phyloP scores from a whole-genome alignment of 2,797 vertebrate genomes.

The Arremon aurantiirostris region DNA sequence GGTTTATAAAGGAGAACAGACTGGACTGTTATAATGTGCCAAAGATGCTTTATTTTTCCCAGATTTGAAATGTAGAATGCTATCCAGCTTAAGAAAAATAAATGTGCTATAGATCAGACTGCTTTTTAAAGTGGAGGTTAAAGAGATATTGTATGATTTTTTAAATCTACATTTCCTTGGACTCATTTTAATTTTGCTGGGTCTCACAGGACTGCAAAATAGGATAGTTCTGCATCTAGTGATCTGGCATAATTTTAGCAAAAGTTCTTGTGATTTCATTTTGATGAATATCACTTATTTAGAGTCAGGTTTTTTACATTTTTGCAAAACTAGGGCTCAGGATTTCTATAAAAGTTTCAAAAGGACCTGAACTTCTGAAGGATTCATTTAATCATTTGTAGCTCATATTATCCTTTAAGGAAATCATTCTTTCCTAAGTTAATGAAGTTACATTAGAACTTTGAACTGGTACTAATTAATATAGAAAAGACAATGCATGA shows the following conservation, averaged over 20 bases:
- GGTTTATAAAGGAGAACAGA: not conserved
- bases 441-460: conserved; percentile 2
- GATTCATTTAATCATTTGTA: not conserved
- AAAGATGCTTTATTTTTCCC: not conserved
- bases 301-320: not conserved
- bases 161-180: not conserved
- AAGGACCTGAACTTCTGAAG: not conserved
- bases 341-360: not conserved
- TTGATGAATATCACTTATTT: not conserved
- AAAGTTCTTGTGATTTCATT: not conserved
- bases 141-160: not conserved
- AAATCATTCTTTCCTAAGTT: not conserved
- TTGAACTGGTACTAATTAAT: not conserved
- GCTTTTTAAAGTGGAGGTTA: not conserved
- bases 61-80: not conserved
- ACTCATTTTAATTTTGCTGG: not conserved
- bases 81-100: not conserved
- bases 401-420: not conserved
- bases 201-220: not conserved
- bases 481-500: not conserved
- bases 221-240: not conserved
- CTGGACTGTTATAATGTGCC: not conserved
- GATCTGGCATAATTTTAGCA: not conserved
- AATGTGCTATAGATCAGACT: not conserved
- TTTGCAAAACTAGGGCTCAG: not conserved